Conservation (phyloP, 2,113 vertebrate genomes). For the Caranx ignobilis region DNA sequence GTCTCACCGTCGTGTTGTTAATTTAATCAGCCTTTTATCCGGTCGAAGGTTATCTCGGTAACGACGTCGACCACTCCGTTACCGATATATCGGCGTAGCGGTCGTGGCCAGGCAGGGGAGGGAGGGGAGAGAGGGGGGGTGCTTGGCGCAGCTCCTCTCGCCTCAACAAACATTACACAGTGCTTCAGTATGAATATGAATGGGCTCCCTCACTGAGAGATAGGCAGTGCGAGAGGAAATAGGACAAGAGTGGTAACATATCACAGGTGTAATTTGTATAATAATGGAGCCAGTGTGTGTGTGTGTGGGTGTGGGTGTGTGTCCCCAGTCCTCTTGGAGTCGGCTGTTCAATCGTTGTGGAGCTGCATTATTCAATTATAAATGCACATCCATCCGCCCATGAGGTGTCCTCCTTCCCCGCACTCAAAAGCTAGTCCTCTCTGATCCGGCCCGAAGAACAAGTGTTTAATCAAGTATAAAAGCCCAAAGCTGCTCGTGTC, state of each 20-base stretch:
- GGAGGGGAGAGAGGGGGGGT: neutral
- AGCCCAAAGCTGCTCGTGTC: slow-evolving; percentile 29
- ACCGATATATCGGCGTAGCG: slow-evolving; percentile 1
- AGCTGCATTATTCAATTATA: slow-evolving; percentile 76
- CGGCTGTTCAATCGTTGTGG: slow-evolving; percentile 30
- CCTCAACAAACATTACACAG: slow-evolving; percentile 55
- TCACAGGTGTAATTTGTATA: neutral
- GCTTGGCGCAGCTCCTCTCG: slow-evolving; percentile 41
- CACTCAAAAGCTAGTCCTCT: slow-evolving; percentile 19
- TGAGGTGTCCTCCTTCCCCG: slow-evolving; percentile 62
- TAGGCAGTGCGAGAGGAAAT: neutral
- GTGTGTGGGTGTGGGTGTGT: neutral
- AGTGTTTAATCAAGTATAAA: slow-evolving; percentile 9
- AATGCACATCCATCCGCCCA: slow-evolving; percentile 73
- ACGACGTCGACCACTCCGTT: neutral
- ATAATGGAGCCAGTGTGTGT: neutral
- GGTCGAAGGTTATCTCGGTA: neutral
- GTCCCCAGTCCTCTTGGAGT: slow-evolving; percentile 11
- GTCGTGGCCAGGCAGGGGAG: neutral
- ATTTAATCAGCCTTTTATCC: neutral
- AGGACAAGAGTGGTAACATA: neutral
- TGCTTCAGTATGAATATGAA: slow-evolving; percentile 58
- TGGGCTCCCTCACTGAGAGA: slow-evolving; percentile 37
- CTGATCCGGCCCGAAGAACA: slow-evolving; percentile 31
- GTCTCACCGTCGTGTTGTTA: neutral